Evolutionary conservation across 2,797 vertebrate species (phyloP).

Genomic region (Takifugu ocellatus): DNA sequence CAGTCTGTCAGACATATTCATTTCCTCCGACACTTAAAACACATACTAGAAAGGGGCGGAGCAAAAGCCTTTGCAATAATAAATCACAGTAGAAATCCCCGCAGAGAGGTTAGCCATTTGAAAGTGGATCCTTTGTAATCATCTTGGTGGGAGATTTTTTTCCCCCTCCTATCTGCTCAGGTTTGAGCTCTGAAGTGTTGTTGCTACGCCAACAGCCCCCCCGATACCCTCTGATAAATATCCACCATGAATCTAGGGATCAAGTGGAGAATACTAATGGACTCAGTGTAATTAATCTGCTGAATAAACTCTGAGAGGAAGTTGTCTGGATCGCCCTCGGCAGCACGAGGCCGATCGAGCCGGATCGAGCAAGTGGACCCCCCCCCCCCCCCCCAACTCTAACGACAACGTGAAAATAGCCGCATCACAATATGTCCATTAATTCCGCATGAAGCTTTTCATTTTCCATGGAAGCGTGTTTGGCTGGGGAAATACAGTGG

Average conservation of each 20-base stretch:
- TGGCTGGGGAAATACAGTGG: constrained; percentile 28
- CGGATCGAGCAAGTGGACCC: background rate
- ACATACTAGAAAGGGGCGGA: constrained; percentile 43
- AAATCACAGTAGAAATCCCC: constrained; percentile 42
- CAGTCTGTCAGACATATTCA: constrained; percentile 44
- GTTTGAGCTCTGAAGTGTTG: constrained; percentile 48
- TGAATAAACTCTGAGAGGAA: constrained; percentile 33
- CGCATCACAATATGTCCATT: constrained; percentile 10
- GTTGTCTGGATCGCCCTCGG: background rate
- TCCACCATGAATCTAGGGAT: constrained; percentile 60
- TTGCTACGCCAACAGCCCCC: constrained; percentile 53
- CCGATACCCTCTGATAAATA: constrained; percentile 66
- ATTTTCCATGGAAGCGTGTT: constrained; percentile 44
- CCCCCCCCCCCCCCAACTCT: background rate
- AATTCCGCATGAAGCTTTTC: constrained; percentile 12
- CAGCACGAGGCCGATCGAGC: background rate
- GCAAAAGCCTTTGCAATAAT: constrained; percentile 37
- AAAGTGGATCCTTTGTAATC: constrained; percentile 54
- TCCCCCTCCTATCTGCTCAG: too few species aligned
- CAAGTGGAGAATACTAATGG: constrained; percentile 55
- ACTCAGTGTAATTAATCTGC: constrained; percentile 46
- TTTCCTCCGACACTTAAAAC: constrained; percentile 49
- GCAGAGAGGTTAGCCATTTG: constrained; percentile 55
- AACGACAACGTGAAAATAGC: constrained; percentile 2
- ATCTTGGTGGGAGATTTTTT: constrained; percentile 40